These are phyloP conservation scores for Brachionus paranguensis DNA, from an alignment of 1,140 invertebrate genomes.

Conservation along the genomic window DNA sequence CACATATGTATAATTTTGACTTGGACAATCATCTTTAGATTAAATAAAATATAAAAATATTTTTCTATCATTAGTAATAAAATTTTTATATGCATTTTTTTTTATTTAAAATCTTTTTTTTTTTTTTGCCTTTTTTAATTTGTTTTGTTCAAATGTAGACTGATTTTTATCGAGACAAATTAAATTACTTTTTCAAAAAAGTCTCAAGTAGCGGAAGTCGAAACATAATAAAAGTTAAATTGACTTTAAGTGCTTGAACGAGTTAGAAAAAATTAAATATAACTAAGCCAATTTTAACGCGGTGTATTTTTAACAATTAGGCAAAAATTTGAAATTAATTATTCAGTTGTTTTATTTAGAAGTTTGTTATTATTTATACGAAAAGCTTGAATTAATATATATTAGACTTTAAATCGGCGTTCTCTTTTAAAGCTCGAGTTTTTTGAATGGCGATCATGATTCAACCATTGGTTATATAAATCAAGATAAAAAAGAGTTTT, in stretches of 20 bases:
- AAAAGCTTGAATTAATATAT: neutral
- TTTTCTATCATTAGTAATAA: neutral
- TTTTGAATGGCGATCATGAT: neutral
- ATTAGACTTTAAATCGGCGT: constrained; percentile 16
- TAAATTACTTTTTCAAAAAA: neutral
- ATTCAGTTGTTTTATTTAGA: neutral
- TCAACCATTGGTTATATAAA: constrained; percentile 20
- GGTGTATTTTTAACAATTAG: neutral
- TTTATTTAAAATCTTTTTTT: neutral
- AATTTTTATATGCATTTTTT: neutral
- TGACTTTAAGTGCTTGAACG: neutral
- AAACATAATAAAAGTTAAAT: neutral
- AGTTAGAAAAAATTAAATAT: neutral
- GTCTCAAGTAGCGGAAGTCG: neutral
- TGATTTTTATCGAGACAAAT: neutral
- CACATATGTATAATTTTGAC: neutral
- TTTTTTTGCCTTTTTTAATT: neutral
- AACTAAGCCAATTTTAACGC: neutral
- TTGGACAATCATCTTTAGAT: neutral
- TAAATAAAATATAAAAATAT: neutral
- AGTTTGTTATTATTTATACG: constrained; percentile 3
- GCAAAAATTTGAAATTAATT: constrained; percentile 21
- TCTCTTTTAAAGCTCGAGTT: neutral
- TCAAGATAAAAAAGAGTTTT: constrained; percentile 5
- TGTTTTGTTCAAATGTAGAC: neutral